phyloP scores from a whole-genome alignment of 2,888 invertebrate genomes.

The Chrysopilus asiliformis region DNA sequence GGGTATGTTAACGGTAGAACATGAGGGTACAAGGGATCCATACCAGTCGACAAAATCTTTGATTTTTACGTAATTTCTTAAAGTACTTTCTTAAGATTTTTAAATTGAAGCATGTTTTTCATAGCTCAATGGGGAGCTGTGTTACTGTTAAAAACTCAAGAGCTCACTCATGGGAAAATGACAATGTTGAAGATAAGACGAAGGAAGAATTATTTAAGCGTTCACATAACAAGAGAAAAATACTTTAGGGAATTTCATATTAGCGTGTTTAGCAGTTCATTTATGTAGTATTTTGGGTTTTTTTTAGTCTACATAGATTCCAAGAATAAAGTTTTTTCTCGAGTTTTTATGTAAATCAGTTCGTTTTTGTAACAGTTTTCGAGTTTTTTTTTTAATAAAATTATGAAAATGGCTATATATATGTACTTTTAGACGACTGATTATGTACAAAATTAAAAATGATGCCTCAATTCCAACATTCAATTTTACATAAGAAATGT shows the following conservation, averaged over 20 bases:
- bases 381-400: too few relatives aligned
- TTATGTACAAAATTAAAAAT: too few relatives aligned
- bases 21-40: too few relatives aligned
- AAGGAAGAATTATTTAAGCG: constrained; percentile 1
- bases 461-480: too few relatives aligned
- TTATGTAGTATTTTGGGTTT: too few relatives aligned
- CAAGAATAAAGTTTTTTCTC: too few relatives aligned
- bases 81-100: constrained; percentile 8
- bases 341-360: too few relatives aligned
- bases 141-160: constrained; percentile 8
- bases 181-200: constrained; percentile 9
- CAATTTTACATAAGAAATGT: too few relatives aligned
- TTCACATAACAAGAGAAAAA: constrained; percentile 3
- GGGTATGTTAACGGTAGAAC: constrained; percentile 6
- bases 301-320: too few relatives aligned
- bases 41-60: constrained; percentile 12
- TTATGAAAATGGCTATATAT: too few relatives aligned
- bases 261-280: constrained; percentile 14
- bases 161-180: constrained; percentile 9
- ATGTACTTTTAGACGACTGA: too few relatives aligned
- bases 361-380: too few relatives aligned
- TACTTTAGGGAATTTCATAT: constrained; percentile 3
- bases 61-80: constrained; percentile 13
- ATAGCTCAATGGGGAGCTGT: constrained; percentile 11
- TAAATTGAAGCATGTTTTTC: constrained; percentile 11